A percentile compares a stretch with the other conserved stretches of the same genome.
Conservation (phyloP, 2,888 invertebrate genomes). For the Octonoba sinensis region DNA sequence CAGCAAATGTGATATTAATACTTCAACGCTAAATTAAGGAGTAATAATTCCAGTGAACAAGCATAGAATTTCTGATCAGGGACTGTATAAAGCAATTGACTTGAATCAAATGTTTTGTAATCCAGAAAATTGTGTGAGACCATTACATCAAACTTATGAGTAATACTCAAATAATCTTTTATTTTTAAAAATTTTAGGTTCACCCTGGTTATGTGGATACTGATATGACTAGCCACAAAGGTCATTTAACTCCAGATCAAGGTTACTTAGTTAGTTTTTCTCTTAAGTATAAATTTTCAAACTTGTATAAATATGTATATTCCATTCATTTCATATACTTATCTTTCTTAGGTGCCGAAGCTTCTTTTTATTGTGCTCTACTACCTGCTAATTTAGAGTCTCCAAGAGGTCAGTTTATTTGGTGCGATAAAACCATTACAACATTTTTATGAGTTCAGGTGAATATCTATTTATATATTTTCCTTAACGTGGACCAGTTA, state of each 20-base stretch:
- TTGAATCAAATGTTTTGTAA: too few species aligned
- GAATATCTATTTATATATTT: too few species aligned
- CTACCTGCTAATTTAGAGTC: slow-evolving; percentile 73
- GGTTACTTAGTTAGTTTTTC: slow-evolving; percentile 66
- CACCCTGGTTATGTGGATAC: slow-evolving; percentile 76
- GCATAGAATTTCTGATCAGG: too few species aligned
- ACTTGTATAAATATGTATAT: neutral
- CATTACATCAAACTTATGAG: too few species aligned
- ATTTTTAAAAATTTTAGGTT: slow-evolving; percentile 24
- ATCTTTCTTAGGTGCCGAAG: slow-evolving; percentile 72
- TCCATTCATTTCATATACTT: neutral
- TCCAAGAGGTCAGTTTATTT: slow-evolving; percentile 78
- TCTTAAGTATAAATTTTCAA: neutral
- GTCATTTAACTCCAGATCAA: slow-evolving; percentile 72
- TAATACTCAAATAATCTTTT: neutral
- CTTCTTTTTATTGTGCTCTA: slow-evolving; percentile 77
- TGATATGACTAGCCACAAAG: slow-evolving; percentile 82
- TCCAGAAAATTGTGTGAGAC: too few species aligned
- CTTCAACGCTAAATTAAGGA: too few species aligned
- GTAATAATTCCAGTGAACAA: too few species aligned
- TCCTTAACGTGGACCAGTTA: too few species aligned
- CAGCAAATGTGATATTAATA: too few species aligned
- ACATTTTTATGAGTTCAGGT: slow-evolving; percentile 3
- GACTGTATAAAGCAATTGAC: too few species aligned
- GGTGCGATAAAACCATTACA: slow-evolving; percentile 70